Base-by-base conservation (phyloP, 1,140 invertebrate species). In the Drosophila auraria region DNA sequence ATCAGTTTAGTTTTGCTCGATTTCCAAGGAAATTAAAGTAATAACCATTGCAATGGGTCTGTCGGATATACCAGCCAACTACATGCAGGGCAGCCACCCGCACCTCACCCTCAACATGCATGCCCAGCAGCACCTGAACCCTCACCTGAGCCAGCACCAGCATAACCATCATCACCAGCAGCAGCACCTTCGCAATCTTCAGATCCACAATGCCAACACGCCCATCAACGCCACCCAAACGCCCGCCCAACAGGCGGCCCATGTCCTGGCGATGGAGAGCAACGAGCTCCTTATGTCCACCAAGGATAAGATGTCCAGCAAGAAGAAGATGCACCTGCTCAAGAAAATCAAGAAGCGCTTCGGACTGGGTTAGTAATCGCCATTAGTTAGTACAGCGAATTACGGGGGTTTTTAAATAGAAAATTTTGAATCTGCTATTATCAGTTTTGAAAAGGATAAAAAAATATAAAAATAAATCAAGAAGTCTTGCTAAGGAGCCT, bases 281-380 rank as follows among this genome's bases (percentile, higher is more conserved):
- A 90, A 73, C 14, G 87, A 91, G 47, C 71, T 87, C 38, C 74
- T 91, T 59, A 87, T 91, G 87, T 73, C 77, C 73, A 86, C 87
- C 71, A 91, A 91, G 80, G 90, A 92, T 66, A 92, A 92, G 82
- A 69, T 92, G 59, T 90, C 82, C 23, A 92, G 81, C 63, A 94
- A 94, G 82, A 93, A 93, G 83, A 94, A 94, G 92, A 94, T 94
- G 93, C 94, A 94, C 80, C 89, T 94, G 50, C 89, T 94, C 49
- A 94, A 94, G 89, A 94, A 94, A 81, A 94, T 94, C 71, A 94
- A 94, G 74, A 93, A 93, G 66, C 93, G 93, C 51, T 94, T 94
- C 62, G 93, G 93, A 90, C 80, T 94, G 83, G 93, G 93, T 94
- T 91, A 93, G 93, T 94, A 87, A 14, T 57, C 38, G 12, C n/a